Evolutionary conservation across 2,888 invertebrate genomes (phyloP), one percentile per base, ranked within the genome.

Genomic region (Aphidoletes aphidimyza): DNA sequence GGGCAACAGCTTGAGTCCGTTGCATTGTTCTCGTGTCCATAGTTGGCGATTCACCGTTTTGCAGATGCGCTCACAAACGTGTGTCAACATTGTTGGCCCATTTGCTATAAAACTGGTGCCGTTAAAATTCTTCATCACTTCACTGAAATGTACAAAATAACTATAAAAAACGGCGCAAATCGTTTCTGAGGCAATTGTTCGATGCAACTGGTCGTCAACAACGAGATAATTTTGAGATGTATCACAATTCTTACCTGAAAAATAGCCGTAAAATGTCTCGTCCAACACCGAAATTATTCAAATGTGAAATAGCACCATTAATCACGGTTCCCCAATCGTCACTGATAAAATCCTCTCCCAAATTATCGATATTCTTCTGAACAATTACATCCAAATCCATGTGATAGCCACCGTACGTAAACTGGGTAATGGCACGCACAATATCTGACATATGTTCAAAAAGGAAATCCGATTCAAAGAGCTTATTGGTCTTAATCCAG

Each of bases 1-100:
- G 0, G 93, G 91, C 86, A 92, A 93, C 0, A 95, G 93, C 85
- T 90, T 91, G 87, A 95, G 94, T 3, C 93, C 93, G 86, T 87
- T 86, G 86, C 94, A 94, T 36, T 91, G 90, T 26, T 90, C 89
- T 0, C 88, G 87, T n/a, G 9, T 34, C 92, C 94, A 92, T 19
- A 92, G 88, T 54, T 89, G 88, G 1, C 92, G 90, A 17, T 47
- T 2, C 2, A 17, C 47, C 2, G 47, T 47, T 11, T 47, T 47
- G 17, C 47, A 47, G 17, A 47, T 47, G 9, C 17, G 14, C 47
- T 9, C 17, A 47, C 47, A 47, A 17, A 17, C 17, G 9, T 47
- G 6, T 11, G 47, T 47, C 2, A 47, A 17, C 2, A 47, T 47
- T 19, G 9, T 47, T 17, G 47, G 47, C 2, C 47, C 47, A 47